These are phyloP conservation scores for Sinodicranocentrus sp. DNA, from an alignment of 2,888 invertebrate genomes.

Conservation along the genomic window DNA sequence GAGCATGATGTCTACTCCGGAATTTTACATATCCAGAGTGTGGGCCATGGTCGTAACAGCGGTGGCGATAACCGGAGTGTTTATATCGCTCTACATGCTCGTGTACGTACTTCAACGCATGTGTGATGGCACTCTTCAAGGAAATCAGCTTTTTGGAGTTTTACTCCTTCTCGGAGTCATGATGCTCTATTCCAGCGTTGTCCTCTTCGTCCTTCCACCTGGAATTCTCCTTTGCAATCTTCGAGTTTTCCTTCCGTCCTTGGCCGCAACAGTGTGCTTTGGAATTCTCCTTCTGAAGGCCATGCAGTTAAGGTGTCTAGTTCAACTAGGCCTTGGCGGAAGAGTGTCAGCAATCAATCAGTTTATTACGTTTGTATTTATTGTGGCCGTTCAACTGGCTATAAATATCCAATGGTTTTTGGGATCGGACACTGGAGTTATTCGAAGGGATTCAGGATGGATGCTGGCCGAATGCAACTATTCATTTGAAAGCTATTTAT, in stretches of 20 bases:
- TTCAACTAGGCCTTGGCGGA: conserved; percentile 78
- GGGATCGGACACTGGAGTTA: conserved; percentile 69
- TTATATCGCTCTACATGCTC: conserved; percentile 78
- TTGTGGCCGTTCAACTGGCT: conserved; percentile 77
- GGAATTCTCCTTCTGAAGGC: conserved; percentile 78
- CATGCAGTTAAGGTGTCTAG: conserved; percentile 78
- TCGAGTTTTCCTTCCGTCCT: conserved; percentile 77
- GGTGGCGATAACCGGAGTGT: conserved; percentile 77
- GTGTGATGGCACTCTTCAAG: conserved; percentile 78
- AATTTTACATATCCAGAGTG: conserved; percentile 76
- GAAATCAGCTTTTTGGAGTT: conserved; percentile 77
- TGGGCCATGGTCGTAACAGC: conserved; percentile 78
- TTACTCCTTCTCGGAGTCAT: conserved; percentile 77
- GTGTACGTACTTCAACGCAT: conserved; percentile 78
- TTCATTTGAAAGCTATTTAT: conserved; percentile 76
- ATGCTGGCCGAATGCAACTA: conserved; percentile 76
- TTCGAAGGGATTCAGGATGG: conserved; percentile 45
- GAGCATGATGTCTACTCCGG: conserved; percentile 76
- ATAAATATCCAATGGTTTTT: conserved; percentile 77
- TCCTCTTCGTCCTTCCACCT: conserved; percentile 78
- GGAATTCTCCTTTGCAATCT: conserved; percentile 77
- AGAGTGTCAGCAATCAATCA: conserved; percentile 78
- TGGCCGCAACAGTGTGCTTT: conserved; percentile 78
- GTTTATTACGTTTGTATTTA: conserved; percentile 77
- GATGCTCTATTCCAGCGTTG: conserved; percentile 77